Percentiles rank a stretch among this genome's conserved stretches.
These are phyloP conservation scores for Psix sp. DNA, from an alignment of 1,140 invertebrate genomes.

Conservation along the genomic window DNA sequence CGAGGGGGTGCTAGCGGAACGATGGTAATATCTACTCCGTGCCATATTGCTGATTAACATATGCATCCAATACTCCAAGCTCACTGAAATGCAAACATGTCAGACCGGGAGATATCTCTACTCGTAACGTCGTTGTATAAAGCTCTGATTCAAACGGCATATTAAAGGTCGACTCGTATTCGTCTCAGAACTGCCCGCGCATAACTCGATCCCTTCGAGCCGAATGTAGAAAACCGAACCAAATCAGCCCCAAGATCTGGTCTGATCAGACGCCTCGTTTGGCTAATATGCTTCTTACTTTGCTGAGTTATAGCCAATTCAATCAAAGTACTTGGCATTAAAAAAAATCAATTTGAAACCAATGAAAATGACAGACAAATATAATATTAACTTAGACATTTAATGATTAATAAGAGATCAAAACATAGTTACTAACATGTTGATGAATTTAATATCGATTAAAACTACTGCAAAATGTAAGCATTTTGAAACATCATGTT, in stretches of 20 bases:
- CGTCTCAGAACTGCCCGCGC: constrained; percentile 63
- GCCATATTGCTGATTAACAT: constrained; percentile 76
- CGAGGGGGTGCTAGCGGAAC: constrained; percentile 55
- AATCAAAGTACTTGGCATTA: too few relatives aligned
- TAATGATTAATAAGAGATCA: too few relatives aligned
- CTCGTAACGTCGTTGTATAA: constrained; percentile 70
- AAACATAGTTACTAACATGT: too few relatives aligned
- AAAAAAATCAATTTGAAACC: too few relatives aligned
- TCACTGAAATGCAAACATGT: constrained; percentile 72
- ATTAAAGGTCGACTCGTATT: constrained; percentile 73
- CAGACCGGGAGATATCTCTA: constrained; percentile 70
- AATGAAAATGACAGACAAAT: too few relatives aligned
- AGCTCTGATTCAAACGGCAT: constrained; percentile 73
- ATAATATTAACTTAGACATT: too few relatives aligned
- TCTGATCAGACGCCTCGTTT: constrained; percentile 14
- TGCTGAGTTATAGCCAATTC: not conserved
- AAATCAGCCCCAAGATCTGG: constrained; percentile 52
- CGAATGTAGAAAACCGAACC: constrained; percentile 46
- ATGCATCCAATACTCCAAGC: constrained; percentile 72
- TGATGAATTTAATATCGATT: too few relatives aligned
- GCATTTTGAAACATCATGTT: too few relatives aligned
- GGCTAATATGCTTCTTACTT: constrained; percentile 7
- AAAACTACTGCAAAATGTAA: too few relatives aligned
- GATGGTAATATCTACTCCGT: constrained; percentile 70
- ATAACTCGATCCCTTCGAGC: constrained; percentile 66